These are phyloP conservation scores for Leptodactylus fuscus DNA, from an alignment of 2,113 vertebrate genomes.

Conservation along the genomic window DNA sequence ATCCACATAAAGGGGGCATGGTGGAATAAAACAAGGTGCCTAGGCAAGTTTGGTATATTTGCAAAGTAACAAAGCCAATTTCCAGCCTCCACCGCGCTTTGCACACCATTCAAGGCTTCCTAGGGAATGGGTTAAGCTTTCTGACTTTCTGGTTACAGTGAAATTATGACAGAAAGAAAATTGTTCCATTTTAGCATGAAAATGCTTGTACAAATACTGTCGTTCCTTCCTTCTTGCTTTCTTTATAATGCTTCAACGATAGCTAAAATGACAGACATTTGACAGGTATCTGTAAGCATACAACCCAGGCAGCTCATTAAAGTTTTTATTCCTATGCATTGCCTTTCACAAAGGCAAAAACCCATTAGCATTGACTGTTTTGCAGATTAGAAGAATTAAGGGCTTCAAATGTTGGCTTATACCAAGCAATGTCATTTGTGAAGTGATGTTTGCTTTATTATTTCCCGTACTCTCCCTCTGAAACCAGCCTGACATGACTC, in stretches of 20 bases:
- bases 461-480: constrained; percentile 85
- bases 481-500: constrained; percentile 90
- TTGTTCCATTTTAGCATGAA: constrained; percentile 90
- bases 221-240: constrained; percentile 83
- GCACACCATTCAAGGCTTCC: constrained; percentile 60
- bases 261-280: constrained; percentile 87
- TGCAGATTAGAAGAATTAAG: constrained; percentile 90
- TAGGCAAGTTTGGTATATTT: background rate
- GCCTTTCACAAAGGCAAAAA: constrained; percentile 89
- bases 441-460: constrained; percentile 88
- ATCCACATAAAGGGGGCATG: background rate
- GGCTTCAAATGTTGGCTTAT: constrained; percentile 89
- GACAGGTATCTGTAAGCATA: constrained; percentile 89
- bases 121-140: constrained; percentile 83
- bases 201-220: constrained; percentile 88
- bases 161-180: constrained; percentile 91
- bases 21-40: background rate
- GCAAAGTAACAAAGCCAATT: background rate
- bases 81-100: background rate
- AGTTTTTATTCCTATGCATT: constrained; percentile 88
- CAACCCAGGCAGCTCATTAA: constrained; percentile 88
- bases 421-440: constrained; percentile 87
- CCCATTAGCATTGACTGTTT: constrained; percentile 94
- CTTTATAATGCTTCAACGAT: constrained; percentile 86
- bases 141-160: constrained; percentile 84